Percentiles rank a stretch among this genome's conserved stretches.
These are phyloP conservation scores for Drosophila setosimentum DNA, from an alignment of 2,888 invertebrate species.

Conservation along the genomic window DNA sequence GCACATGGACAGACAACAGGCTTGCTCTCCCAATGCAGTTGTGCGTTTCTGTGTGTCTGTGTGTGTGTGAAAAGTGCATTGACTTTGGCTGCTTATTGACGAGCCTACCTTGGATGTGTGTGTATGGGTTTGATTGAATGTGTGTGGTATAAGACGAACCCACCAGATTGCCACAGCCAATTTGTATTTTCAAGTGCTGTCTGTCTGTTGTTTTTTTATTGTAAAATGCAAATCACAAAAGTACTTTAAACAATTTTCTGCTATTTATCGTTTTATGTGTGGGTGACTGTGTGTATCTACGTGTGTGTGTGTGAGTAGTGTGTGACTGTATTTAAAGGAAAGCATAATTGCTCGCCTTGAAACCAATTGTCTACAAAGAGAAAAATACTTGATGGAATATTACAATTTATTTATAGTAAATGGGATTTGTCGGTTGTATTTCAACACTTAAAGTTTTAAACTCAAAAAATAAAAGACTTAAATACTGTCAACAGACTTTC, in stretches of 20 bases:
- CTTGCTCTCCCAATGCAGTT: slow-evolving; percentile 14
- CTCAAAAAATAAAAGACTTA: background rate
- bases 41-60: slow-evolving; percentile 21
- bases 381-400: background rate
- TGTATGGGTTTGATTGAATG: slow-evolving; percentile 13
- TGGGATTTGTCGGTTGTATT: background rate
- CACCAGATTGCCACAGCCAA: slow-evolving; percentile 48
- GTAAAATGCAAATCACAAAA: slow-evolving; percentile 47
- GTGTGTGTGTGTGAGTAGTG: background rate
- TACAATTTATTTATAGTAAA: background rate
- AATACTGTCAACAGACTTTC: background rate
- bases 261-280: slow-evolving; percentile 11
- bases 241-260: slow-evolving; percentile 9
- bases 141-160: slow-evolving; percentile 50
- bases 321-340: background rate
- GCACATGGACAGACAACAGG: slow-evolving; percentile 37
- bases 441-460: background rate
- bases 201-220: slow-evolving; percentile 22
- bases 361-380: background rate
- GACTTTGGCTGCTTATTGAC: slow-evolving; percentile 51
- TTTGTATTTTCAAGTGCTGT: slow-evolving; percentile 45
- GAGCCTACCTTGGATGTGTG: slow-evolving; percentile 47
- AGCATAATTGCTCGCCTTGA: background rate
- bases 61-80: slow-evolving; percentile 64
- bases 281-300: background rate